phyloP scores from a whole-genome alignment of 1,140 invertebrate species.

The Marisa cornuarietis region DNA sequence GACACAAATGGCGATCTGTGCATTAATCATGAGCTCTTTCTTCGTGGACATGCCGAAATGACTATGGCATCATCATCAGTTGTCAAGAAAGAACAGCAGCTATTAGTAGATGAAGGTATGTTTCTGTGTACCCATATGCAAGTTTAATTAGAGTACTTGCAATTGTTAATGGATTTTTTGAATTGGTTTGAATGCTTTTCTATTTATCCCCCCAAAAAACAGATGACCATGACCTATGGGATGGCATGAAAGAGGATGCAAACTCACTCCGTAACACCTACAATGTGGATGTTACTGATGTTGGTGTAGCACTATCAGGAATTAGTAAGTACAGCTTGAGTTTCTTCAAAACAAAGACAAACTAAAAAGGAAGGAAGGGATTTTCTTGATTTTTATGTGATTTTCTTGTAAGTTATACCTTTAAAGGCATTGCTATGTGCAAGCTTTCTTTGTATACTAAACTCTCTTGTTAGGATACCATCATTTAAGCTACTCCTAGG shows the following conservation, averaged over 20 bases:
- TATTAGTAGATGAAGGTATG: background rate
- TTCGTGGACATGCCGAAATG: conserved; percentile 23
- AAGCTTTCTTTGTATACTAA: too few species aligned
- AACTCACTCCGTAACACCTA: conserved; percentile 58
- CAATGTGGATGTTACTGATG: conserved; percentile 58
- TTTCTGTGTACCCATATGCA: background rate
- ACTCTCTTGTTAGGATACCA: too few species aligned
- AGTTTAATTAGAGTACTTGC: background rate
- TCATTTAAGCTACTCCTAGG: too few species aligned
- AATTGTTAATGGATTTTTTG: background rate
- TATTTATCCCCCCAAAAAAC: background rate
- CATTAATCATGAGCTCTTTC: conserved; percentile 43
- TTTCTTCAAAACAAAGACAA: background rate
- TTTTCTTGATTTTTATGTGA: too few species aligned
- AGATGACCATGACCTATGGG: conserved; percentile 21
- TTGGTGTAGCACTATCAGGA: conserved; percentile 55
- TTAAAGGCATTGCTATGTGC: too few species aligned
- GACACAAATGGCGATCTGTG: conserved; percentile 32
- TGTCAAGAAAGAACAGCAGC: background rate
- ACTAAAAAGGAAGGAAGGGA: background rate
- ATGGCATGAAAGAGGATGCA: conserved; percentile 60
- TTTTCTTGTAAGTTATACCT: too few species aligned
- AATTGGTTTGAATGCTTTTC: background rate
- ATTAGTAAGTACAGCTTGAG: conserved; percentile 52
- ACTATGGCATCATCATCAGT: background rate